phyloP scores from a whole-genome alignment of 1,140 invertebrate genomes.

The Lordiphosa mommai region DNA sequence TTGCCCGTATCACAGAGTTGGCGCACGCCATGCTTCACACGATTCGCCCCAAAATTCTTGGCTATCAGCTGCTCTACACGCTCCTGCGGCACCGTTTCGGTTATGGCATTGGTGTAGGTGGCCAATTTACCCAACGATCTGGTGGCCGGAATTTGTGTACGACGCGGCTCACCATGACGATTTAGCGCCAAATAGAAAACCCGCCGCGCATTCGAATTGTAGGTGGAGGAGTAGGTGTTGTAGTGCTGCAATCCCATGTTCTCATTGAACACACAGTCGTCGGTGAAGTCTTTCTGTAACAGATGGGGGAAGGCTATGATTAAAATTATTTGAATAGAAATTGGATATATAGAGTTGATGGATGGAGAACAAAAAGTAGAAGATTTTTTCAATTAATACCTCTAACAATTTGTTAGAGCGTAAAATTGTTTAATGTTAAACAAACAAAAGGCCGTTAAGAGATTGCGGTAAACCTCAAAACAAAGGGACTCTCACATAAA shows the following conservation, averaged over 20 bases:
- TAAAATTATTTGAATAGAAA: constrained; percentile 62
- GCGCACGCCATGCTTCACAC: constrained; percentile 78
- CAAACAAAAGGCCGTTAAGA: constrained; percentile 58
- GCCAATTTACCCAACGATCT: constrained; percentile 86
- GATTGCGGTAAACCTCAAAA: constrained; percentile 50
- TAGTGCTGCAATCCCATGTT: constrained; percentile 90
- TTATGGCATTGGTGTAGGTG: constrained; percentile 85
- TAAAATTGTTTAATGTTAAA: constrained; percentile 12
- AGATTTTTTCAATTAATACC: too few relatives aligned
- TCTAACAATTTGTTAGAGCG: neutral
- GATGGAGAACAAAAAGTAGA: too few relatives aligned
- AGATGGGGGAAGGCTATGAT: constrained; percentile 75
- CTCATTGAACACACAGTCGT: constrained; percentile 93
- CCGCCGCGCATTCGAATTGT: constrained; percentile 86
- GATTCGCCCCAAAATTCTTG: constrained; percentile 78
- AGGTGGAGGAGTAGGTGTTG: constrained; percentile 90
- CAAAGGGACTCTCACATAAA: constrained; percentile 20
- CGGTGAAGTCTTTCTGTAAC: constrained; percentile 89
- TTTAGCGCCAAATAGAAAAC: constrained; percentile 89
- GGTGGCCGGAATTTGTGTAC: constrained; percentile 84
- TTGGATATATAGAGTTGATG: neutral
- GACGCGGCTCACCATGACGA: constrained; percentile 84
- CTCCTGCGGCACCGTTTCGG: constrained; percentile 83
- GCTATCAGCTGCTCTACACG: constrained; percentile 80
- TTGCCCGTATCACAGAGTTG: constrained; percentile 80